A percentile compares a stretch with the other conserved stretches of the same genome.
These are phyloP conservation scores for Xylota segnis DNA, from an alignment of 2,888 invertebrate genomes.

Conservation along the genomic window DNA sequence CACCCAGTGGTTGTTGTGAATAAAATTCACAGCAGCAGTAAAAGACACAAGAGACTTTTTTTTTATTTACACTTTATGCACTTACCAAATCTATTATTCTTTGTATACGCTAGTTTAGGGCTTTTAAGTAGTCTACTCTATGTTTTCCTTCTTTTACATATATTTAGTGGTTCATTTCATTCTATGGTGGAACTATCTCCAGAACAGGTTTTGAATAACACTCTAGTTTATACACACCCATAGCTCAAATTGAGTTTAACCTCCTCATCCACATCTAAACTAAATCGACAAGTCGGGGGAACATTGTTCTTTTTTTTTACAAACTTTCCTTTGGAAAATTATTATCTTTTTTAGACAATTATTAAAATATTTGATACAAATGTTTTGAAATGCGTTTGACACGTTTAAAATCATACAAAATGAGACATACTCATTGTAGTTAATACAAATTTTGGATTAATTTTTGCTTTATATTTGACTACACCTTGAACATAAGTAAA, in stretches of 20 bases:
- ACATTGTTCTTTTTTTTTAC: constrained; percentile 5
- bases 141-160: constrained; percentile 23
- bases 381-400: constrained; percentile 36
- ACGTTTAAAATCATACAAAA: constrained; percentile 1
- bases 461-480: constrained; percentile 56
- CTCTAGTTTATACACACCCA: constrained; percentile 29
- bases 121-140: constrained; percentile 28
- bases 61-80: constrained; percentile 56
- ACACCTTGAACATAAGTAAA: constrained; percentile 16
- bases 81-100: constrained; percentile 61
- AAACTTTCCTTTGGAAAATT: constrained; percentile 4
- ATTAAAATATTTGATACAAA: constrained; percentile 7
- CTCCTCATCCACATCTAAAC: not conserved
- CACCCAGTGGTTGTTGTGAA: constrained; percentile 72
- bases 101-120: constrained; percentile 51
- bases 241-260: constrained; percentile 63
- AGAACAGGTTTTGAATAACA: constrained; percentile 62
- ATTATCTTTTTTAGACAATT: constrained; percentile 20
- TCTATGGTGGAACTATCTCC: constrained; percentile 40
- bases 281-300: constrained; percentile 4
- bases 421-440: constrained; percentile 21
- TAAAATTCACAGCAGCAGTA: constrained; percentile 60
- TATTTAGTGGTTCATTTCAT: too few species aligned
- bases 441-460: constrained; percentile 25
- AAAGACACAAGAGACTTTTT: constrained; percentile 66